Percentiles rank a stretch among this genome's conserved stretches.
Evolutionary conservation across 2,113 vertebrate genomes (phyloP).

Genomic region (Fregata magnificens): DNA sequence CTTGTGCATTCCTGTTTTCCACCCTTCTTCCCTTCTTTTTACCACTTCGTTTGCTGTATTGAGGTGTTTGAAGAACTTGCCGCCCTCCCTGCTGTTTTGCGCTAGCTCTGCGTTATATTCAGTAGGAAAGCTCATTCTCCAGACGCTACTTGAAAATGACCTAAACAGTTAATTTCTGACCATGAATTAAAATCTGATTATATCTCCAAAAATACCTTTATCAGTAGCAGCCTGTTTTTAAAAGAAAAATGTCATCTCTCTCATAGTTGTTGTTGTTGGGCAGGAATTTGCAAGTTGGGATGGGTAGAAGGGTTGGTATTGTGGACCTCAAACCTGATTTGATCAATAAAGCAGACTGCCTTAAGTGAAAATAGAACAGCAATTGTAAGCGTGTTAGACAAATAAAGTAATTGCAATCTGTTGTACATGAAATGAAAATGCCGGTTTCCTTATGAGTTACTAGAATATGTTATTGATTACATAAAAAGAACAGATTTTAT

Average conservation of each 20-base stretch:
- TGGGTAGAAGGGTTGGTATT: neutral
- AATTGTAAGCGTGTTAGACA: neutral
- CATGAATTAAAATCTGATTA: neutral
- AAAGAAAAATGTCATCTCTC: neutral
- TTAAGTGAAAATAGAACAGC: conserved; percentile 43
- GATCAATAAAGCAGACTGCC: conserved; percentile 58
- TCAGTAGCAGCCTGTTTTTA: neutral
- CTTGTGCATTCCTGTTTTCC: neutral
- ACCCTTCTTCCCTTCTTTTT: neutral
- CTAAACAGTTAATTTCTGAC: neutral
- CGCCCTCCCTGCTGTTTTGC: neutral
- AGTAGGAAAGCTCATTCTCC: neutral
- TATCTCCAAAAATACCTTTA: neutral
- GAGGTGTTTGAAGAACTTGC: neutral
- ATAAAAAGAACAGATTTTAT: neutral
- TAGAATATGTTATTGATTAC: conserved; percentile 41
- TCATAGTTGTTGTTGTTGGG: neutral
- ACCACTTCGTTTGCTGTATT: neutral
- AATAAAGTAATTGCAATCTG: conserved; percentile 38
- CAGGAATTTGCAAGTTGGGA: neutral
- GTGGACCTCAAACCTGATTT: conserved; percentile 13
- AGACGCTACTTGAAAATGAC: neutral
- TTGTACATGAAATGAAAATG: conserved; percentile 39
- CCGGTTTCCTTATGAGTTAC: conserved; percentile 41
- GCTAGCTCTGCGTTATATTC: neutral